A percentile compares a stretch with the other conserved stretches of the same genome.
Conservation (phyloP, 1,140 invertebrate genomes). For the Chrysomallon squamiferum region DNA sequence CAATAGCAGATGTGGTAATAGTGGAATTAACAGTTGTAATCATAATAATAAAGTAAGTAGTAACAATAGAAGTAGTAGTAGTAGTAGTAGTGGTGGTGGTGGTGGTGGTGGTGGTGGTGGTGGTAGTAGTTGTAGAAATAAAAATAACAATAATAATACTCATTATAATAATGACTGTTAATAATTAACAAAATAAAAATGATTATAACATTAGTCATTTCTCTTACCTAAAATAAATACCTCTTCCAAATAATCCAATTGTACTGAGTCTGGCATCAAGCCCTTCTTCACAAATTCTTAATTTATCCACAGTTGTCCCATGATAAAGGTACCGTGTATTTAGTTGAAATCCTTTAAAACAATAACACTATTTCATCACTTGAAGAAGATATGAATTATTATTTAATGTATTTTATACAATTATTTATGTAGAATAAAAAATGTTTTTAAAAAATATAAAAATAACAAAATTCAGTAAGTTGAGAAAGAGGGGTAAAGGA, state of each 20-base stretch:
- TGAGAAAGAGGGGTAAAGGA: too few relatives aligned
- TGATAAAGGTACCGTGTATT: conserved; percentile 50
- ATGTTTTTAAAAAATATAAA: too few relatives aligned
- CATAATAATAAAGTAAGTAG: conserved; percentile 13
- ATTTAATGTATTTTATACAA: too few relatives aligned
- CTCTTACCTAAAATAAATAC: conserved; percentile 54
- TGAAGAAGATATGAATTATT: too few relatives aligned
- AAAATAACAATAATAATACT: too few relatives aligned
- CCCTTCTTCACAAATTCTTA: conserved; percentile 47
- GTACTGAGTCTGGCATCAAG: conserved; percentile 46
- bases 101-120: conserved; percentile 8
- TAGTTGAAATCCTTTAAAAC: conserved; percentile 32
- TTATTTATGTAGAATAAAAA: too few relatives aligned
- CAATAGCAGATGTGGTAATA: conserved; percentile 10
- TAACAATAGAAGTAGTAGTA: conserved; percentile 13
- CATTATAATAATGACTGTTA: too few relatives aligned
- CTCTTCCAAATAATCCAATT: conserved; percentile 51
- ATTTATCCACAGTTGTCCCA: conserved; percentile 42
- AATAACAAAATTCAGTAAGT: too few relatives aligned
- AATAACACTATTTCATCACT: too few relatives aligned
- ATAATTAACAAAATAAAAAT: too few relatives aligned
- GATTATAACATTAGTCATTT: too few relatives aligned
- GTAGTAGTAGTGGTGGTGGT: conserved; percentile 16
- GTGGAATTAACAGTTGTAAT: conserved; percentile 9
- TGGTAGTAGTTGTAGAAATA: too few relatives aligned